Percentiles rank a stretch among this genome's conserved stretches.
These are phyloP conservation scores for Zygogramma bicolorata DNA, from an alignment of 2,888 invertebrate genomes.

Conservation along the genomic window DNA sequence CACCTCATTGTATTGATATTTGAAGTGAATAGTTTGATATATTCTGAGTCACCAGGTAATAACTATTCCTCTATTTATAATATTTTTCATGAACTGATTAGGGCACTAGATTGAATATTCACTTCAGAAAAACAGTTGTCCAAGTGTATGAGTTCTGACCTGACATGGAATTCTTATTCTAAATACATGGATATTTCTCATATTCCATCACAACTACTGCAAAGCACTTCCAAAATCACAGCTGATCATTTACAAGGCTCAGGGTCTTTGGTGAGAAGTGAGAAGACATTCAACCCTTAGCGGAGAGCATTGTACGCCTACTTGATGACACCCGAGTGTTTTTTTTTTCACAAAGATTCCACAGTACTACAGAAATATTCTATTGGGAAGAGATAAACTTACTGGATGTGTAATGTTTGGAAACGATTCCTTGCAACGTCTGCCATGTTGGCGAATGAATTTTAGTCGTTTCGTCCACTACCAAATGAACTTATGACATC, in stretches of 20 bases:
- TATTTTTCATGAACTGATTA: background rate
- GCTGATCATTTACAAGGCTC: too few species aligned
- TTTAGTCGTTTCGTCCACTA: background rate
- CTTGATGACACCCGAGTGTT: background rate
- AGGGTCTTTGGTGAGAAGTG: too few species aligned
- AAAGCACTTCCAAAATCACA: too few species aligned
- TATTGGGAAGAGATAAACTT: background rate
- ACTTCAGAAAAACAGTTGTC: background rate
- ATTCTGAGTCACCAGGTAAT: background rate
- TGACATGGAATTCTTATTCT: background rate
- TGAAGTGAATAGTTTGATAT: background rate
- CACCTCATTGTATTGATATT: too few species aligned
- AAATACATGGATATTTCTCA: background rate
- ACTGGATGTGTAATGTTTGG: constrained; percentile 2
- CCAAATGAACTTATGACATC: background rate
- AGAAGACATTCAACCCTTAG: background rate
- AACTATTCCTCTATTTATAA: too few species aligned
- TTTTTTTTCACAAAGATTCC: background rate
- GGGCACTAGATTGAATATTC: background rate
- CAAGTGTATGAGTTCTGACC: background rate
- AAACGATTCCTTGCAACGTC: constrained; percentile 3
- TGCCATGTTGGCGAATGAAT: constrained; percentile 3
- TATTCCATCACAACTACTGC: too few species aligned
- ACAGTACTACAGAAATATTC: background rate
- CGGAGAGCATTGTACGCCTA: background rate